phyloP scores from a whole-genome alignment of 2,113 vertebrate species.

The Butorides virescens region DNA sequence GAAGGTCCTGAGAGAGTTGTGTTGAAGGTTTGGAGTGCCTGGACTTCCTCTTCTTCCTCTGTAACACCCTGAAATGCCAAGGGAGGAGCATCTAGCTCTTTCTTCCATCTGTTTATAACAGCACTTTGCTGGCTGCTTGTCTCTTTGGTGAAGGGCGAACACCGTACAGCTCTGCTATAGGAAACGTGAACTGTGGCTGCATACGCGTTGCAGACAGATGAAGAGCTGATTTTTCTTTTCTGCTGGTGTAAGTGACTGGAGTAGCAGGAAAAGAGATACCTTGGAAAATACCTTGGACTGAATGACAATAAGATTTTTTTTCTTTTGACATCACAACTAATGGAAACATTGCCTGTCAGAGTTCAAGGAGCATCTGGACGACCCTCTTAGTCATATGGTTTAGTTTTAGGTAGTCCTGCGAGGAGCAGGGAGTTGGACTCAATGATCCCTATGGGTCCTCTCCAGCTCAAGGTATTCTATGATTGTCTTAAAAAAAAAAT shows the following conservation, averaged over 20 bases:
- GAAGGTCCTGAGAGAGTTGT: background rate
- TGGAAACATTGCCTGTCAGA: background rate
- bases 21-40: background rate
- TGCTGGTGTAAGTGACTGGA: background rate
- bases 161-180: background rate
- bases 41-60: background rate
- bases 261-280: background rate
- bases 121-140: background rate
- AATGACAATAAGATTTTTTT: background rate
- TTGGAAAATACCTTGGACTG: background rate
- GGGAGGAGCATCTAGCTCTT: background rate
- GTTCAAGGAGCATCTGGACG: background rate
- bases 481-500: background rate
- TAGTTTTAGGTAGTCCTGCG: background rate
- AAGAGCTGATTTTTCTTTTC: background rate
- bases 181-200: background rate
- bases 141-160: background rate
- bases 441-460: background rate
- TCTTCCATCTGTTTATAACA: background rate
- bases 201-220: rapidly evolving
- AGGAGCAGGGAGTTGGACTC: background rate
- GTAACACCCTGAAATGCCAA: background rate
- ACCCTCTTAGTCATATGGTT: background rate
- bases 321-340: background rate
- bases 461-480: background rate